A percentile compares a stretch with the other conserved stretches of the same genome.
Conservation (phyloP, 1,140 invertebrate genomes). For the Caenorhabditis inopinata region DNA sequence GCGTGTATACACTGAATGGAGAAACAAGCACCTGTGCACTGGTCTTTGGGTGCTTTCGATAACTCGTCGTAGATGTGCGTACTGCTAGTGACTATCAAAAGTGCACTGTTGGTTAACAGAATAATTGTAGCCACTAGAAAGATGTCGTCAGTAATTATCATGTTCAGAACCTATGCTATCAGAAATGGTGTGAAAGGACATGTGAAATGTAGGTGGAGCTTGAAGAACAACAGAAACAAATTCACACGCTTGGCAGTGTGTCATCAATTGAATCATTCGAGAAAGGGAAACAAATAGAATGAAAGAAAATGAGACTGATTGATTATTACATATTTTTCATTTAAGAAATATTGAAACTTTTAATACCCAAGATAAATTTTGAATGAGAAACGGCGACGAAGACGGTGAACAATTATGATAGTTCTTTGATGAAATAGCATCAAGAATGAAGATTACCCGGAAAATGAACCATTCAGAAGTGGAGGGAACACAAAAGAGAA, state of each 20-base stretch:
- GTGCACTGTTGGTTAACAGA: not conserved
- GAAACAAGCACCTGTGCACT: not conserved
- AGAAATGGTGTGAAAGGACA: too few relatives aligned
- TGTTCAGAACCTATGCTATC: too few relatives aligned
- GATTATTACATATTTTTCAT: conserved; percentile 17
- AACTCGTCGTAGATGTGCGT: not conserved
- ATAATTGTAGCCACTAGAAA: not conserved
- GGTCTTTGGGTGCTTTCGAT: not conserved
- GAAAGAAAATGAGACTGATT: not conserved
- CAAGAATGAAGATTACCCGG: not conserved
- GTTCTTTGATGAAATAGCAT: not conserved
- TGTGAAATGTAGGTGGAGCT: too few relatives aligned
- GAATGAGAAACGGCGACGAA: not conserved
- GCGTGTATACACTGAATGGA: too few relatives aligned
- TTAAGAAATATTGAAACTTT: not conserved
- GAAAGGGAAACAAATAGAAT: not conserved
- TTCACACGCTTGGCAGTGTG: too few relatives aligned
- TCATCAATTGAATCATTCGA: not conserved
- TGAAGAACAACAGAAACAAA: not conserved
- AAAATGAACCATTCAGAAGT: not conserved
- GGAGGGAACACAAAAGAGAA: not conserved
- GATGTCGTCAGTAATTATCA: not conserved
- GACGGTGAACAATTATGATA: not conserved
- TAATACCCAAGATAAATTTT: conserved; percentile 2
- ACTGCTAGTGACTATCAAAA: not conserved